These are phyloP conservation scores for Phenganax subtilis DNA, from an alignment of 92 coral and sea anemone species.

Conservation along the genomic window DNA sequence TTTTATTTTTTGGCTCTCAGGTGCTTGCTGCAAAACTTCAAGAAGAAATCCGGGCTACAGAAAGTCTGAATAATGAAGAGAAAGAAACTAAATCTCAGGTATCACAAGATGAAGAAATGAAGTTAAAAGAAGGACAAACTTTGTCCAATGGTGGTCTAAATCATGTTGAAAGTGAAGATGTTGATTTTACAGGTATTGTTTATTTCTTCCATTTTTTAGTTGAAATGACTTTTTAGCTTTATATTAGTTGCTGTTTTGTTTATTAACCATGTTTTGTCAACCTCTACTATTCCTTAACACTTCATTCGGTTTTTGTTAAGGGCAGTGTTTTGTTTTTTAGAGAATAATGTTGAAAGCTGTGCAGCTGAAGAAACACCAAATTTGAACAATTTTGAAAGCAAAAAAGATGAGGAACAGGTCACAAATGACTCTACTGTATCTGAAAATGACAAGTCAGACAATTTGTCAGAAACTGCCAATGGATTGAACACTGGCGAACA, in stretches of 20 bases:
- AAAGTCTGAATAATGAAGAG: slow-evolving; percentile 33
- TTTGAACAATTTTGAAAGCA: not conserved
- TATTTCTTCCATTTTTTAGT: too few relatives aligned
- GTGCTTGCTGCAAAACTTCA: slow-evolving; percentile 15
- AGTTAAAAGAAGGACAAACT: slow-evolving; percentile 20
- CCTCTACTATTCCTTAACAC: not conserved
- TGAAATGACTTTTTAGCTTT: too few relatives aligned
- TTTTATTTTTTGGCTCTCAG: not conserved
- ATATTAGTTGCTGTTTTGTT: not conserved
- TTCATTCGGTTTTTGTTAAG: too few relatives aligned
- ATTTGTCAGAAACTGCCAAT: not conserved
- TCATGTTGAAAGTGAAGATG: slow-evolving; percentile 87
- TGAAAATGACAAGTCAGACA: not conserved
- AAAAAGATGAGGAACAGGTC: too few relatives aligned
- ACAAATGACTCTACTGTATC: not conserved
- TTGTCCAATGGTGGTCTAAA: slow-evolving; percentile 21
- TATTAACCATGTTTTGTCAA: not conserved
- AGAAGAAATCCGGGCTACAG: slow-evolving; percentile 61
- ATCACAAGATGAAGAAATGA: slow-evolving; percentile 21
- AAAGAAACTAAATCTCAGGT: slow-evolving; percentile 16
- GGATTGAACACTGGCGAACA: not conserved
- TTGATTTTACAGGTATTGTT: slow-evolving; percentile 82
- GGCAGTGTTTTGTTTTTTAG: not conserved
- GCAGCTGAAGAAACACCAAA: slow-evolving; percentile 29
- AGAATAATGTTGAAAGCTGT: slow-evolving; percentile 6